Percentiles rank a stretch among this genome's conserved stretches.
Conservation (phyloP, 1,140 invertebrate genomes). For the Stratiolaelaps scimitus region DNA sequence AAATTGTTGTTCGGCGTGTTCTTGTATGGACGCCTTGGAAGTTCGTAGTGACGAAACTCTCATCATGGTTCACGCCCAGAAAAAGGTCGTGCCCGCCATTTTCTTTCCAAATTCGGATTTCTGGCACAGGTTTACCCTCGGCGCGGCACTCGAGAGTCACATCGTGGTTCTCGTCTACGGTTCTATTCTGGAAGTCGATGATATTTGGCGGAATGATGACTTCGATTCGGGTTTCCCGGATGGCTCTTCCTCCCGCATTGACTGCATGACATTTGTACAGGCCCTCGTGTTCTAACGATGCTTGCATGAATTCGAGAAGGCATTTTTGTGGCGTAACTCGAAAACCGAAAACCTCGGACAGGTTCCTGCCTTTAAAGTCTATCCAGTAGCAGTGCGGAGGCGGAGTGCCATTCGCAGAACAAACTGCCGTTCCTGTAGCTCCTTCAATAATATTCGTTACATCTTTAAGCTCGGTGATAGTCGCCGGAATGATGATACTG, state of each 20-base stretch:
- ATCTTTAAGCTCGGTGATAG: not conserved
- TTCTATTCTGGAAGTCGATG: not conserved
- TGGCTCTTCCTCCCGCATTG: not conserved
- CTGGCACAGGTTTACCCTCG: constrained; percentile 1
- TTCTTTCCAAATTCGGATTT: not conserved
- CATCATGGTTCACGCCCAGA: not conserved
- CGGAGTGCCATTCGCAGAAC: not conserved
- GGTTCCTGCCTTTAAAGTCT: not conserved
- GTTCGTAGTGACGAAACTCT: not conserved
- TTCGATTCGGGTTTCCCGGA: not conserved
- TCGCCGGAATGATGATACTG: not conserved
- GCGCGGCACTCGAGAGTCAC: not conserved
- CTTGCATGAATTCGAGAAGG: not conserved
- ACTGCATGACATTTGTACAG: constrained; percentile 1
- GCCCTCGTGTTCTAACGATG: not conserved
- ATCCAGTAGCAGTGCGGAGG: constrained; percentile 12
- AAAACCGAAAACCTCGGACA: not conserved
- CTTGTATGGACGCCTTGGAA: no score
- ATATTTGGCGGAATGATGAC: constrained; percentile 2
- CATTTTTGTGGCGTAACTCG: not conserved
- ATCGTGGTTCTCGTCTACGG: not conserved
- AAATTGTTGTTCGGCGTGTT: no score
- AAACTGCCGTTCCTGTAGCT: not conserved
- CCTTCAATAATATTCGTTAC: not conserved
- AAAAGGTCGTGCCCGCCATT: not conserved